These are phyloP conservation scores for Synanthedon vespiformis DNA, from an alignment of 2,888 invertebrate species.

Conservation along the genomic window DNA sequence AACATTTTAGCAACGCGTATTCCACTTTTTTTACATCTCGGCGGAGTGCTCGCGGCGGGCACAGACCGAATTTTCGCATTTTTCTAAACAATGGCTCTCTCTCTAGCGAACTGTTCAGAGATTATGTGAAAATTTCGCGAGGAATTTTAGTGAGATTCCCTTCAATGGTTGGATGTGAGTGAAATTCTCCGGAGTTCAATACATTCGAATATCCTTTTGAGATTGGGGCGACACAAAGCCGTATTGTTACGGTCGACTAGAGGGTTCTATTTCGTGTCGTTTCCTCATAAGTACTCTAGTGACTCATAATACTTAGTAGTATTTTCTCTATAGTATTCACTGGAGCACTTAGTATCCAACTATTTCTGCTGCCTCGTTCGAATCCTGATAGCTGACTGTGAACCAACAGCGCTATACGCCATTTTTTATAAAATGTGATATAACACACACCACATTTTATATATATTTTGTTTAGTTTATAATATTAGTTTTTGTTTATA, in stretches of 20 bases:
- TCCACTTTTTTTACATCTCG: not conserved
- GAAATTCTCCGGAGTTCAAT: slow-evolving; percentile 54
- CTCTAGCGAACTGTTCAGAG: slow-evolving; percentile 19
- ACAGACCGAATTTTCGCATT: slow-evolving; percentile 24
- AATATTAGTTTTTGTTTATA: too few relatives aligned
- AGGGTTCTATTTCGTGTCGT: slow-evolving; percentile 41
- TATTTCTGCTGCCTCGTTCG: too few relatives aligned
- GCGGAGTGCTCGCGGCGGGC: slow-evolving; percentile 11
- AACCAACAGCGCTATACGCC: too few relatives aligned
- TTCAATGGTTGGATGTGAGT: slow-evolving; percentile 37
- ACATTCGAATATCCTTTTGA: slow-evolving; percentile 61
- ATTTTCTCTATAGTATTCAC: not conserved
- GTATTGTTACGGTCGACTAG: slow-evolving; percentile 47
- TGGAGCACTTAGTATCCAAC: too few relatives aligned
- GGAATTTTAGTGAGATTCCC: slow-evolving; percentile 33
- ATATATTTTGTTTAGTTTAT: too few relatives aligned
- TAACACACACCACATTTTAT: too few relatives aligned
- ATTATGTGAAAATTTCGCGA: slow-evolving; percentile 37
- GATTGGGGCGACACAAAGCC: slow-evolving; percentile 60
- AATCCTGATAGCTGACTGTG: too few relatives aligned
- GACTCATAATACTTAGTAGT: too few relatives aligned
- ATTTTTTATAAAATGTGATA: too few relatives aligned
- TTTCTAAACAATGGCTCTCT: slow-evolving; percentile 36
- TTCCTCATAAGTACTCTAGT: slow-evolving; percentile 24
- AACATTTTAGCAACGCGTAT: not conserved